Percentiles rank a stretch among this genome's conserved stretches.
Conservation (phyloP, 1,140 invertebrate species). For the Tenebrio molitor region DNA sequence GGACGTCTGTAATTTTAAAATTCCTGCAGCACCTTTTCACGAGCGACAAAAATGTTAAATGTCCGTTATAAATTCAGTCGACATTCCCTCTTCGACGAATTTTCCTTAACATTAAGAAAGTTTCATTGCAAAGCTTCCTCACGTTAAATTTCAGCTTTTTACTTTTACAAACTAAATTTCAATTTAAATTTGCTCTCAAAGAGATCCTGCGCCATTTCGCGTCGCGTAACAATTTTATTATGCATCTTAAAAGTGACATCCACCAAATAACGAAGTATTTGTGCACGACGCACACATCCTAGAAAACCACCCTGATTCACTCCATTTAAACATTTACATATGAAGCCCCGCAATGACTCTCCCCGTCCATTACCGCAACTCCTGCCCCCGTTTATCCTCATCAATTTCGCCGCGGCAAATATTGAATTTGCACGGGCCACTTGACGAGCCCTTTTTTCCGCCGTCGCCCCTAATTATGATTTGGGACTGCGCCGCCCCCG, state of each 20-base stretch:
- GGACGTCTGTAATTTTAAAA: no score
- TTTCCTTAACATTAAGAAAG: not conserved
- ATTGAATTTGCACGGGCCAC: slow-evolving; percentile 26
- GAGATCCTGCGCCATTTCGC: not conserved
- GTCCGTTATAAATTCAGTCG: no score
- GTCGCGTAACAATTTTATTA: not conserved
- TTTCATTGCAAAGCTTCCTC: not conserved
- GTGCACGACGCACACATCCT: no score
- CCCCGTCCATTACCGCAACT: no score
- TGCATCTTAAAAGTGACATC: not conserved
- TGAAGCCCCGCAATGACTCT: no score
- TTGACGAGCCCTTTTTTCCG: slow-evolving; percentile 14
- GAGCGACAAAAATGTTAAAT: no score
- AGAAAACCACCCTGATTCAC: no score
- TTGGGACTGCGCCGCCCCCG: not conserved
- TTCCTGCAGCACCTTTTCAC: no score
- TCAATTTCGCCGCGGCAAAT: slow-evolving; percentile 16
- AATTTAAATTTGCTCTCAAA: not conserved
- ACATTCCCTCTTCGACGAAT: no score
- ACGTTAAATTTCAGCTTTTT: not conserved
- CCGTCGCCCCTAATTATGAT: not conserved
- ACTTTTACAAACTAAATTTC: not conserved
- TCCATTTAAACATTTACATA: slow-evolving; percentile 11
- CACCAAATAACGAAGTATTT: no score
- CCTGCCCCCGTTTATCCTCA: slow-evolving; percentile 4